phyloP scores from a whole-genome alignment of 2,797 vertebrate genomes.

The Trachurus trachurus region DNA sequence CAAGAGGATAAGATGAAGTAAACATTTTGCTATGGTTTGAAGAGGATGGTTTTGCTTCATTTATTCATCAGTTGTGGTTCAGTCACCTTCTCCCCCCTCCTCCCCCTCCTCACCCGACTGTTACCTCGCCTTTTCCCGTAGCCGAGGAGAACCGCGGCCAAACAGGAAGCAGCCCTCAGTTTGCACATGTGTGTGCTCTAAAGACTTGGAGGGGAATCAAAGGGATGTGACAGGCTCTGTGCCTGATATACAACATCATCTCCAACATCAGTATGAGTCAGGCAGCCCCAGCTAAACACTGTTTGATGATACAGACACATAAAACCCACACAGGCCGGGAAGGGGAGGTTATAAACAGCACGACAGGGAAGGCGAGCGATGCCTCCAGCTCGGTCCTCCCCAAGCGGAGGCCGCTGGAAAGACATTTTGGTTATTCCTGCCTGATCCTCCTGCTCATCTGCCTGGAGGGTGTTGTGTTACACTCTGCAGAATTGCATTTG shows the following conservation, averaged over 20 bases:
- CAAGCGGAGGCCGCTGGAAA: conserved; percentile 50
- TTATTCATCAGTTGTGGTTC: conserved; percentile 51
- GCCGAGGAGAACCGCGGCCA: conserved; percentile 58
- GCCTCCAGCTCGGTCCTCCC: conserved; percentile 41
- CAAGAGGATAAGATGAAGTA: conserved; percentile 18
- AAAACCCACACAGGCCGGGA: conserved; percentile 42
- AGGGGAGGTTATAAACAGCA: conserved; percentile 22
- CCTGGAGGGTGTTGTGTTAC: conserved; percentile 66
- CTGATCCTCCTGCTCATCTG: conserved; percentile 56
- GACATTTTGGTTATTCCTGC: conserved; percentile 60
- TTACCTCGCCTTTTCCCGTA: conserved; percentile 79
- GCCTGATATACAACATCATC: conserved; percentile 70
- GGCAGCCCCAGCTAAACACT: conserved; percentile 55
- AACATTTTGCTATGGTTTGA: conserved; percentile 40
- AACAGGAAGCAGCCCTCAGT: conserved; percentile 78
- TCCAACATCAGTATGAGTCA: conserved; percentile 69
- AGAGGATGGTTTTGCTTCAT: conserved; percentile 50
- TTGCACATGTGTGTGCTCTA: conserved; percentile 71
- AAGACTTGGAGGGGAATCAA: conserved; percentile 77
- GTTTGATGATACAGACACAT: conserved; percentile 56
- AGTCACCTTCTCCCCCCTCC: conserved; percentile 30
- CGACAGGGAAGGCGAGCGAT: conserved; percentile 19
- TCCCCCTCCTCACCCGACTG: conserved; percentile 25
- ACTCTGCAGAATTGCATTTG: conserved; percentile 65
- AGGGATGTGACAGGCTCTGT: conserved; percentile 69